Evolutionary conservation across 1,140 invertebrate species (phyloP), one percentile per base, ranked within the genome.

Genomic region (Thrips palmi): DNA sequence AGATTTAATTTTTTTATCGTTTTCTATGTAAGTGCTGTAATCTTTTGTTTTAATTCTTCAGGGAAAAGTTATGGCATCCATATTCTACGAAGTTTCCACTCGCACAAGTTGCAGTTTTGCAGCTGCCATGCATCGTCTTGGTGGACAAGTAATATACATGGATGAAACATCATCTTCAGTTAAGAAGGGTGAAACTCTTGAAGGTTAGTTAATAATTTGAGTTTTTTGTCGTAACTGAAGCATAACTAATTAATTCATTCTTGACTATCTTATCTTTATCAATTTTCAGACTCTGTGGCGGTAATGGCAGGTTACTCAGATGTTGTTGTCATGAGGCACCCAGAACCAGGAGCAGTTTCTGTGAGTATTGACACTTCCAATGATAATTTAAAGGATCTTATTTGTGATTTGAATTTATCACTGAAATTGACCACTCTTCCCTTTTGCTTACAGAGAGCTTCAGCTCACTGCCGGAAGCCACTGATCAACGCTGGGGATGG

Each of bases 401-500:
- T 22, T 20, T 44, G 29, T 42, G 19, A 33, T 11, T 33, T 33
- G 7, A 8, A 10, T 27, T 8, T 27, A 8, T n/a, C n/a, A n/a
- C n/a, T n/a, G n/a, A n/a, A n/a, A n/a, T n/a, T n/a, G 3, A 22
- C 25, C 15, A 10, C 3, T 14, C 23, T 41, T 20, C 12, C 5
- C 28, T 28, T 35, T 3, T 12, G 8, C 19, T 54, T 63, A 19
- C 46, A 92, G 83, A 67, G 69, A 49, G 88, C 86, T 12, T 74
- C 87, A 1, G 63, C 71, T 11, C 72, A 77, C 40, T 80, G 76
- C 49, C 68, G 78, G 1, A 92, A 85, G 51, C 91, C 94, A 1
- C 57, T 99, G 3, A 78, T 99, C 23, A 99, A 98, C 67, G 96
- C 89, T 19, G 96, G 96, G 11, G 93, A 98, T 64, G 96, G 96